phyloP scores from a whole-genome alignment of 2,113 vertebrate genomes.

The Ptyas mucosa region DNA sequence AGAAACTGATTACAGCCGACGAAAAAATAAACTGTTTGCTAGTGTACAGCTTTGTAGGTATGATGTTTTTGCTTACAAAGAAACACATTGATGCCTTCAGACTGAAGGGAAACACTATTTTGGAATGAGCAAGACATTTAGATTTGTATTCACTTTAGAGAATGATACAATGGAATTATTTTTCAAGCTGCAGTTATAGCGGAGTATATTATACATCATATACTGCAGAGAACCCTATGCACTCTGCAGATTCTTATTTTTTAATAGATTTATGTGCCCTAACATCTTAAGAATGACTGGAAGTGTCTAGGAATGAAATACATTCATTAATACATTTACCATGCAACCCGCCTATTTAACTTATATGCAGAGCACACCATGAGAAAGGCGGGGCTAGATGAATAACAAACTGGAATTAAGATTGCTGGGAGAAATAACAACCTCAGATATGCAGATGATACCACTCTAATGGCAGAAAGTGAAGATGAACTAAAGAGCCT shows the following conservation, averaged over 20 bases:
- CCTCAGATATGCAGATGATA: too few relatives aligned
- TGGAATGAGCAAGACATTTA: not conserved
- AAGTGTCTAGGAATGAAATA: slow-evolving; percentile 41
- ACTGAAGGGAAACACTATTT: not conserved
- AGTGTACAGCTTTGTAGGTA: slow-evolving; percentile 50
- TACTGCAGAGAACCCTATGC: not conserved
- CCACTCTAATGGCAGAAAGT: too few relatives aligned
- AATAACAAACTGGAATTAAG: too few relatives aligned
- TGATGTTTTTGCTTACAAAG: slow-evolving; percentile 26
- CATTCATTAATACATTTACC: not conserved
- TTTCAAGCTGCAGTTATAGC: not conserved
- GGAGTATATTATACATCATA: not conserved
- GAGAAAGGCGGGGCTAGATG: too few relatives aligned
- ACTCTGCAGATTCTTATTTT: not conserved
- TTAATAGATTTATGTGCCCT: not conserved
- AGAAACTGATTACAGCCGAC: slow-evolving; percentile 69
- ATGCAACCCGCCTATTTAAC: not conserved
- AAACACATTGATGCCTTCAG: not conserved
- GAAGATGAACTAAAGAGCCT: too few relatives aligned
- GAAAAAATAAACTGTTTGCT: slow-evolving; percentile 59
- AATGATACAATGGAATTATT: not conserved
- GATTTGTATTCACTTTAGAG: not conserved
- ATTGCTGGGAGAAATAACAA: too few relatives aligned
- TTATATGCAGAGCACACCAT: too few relatives aligned
- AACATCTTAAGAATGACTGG: slow-evolving; percentile 32